Percentiles rank a stretch among this genome's conserved stretches.
These are phyloP conservation scores for Quadroppia sp. DNA, from an alignment of 2,888 invertebrate genomes.

Conservation along the genomic window DNA sequence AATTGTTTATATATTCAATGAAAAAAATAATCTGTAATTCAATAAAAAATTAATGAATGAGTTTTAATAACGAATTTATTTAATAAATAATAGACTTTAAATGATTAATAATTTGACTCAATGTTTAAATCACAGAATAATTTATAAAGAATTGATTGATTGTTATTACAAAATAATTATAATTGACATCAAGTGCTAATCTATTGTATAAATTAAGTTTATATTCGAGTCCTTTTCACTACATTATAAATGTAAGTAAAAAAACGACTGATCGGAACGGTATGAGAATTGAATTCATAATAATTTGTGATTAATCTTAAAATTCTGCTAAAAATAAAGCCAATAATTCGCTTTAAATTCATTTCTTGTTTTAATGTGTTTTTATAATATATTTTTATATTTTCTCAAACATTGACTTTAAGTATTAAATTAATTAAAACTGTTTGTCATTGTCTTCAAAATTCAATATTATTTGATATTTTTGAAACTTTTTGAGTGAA, in stretches of 20 bases:
- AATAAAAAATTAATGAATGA: constrained; percentile 23
- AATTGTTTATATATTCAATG: too few species aligned
- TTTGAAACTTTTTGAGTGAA: too few species aligned
- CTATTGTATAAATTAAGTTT: not conserved
- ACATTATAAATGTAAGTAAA: too few species aligned
- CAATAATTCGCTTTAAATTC: too few species aligned
- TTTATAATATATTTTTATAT: too few species aligned
- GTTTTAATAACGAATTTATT: constrained; percentile 18
- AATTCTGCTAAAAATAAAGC: not conserved
- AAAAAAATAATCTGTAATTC: not conserved
- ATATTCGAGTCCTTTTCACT: too few species aligned
- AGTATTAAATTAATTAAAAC: too few species aligned
- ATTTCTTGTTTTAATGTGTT: too few species aligned
- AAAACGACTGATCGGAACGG: too few species aligned
- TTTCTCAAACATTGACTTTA: too few species aligned
- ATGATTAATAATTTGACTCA: constrained; percentile 16
- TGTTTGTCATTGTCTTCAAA: too few species aligned
- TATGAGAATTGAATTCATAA: not conserved
- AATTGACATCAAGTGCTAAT: constrained; percentile 13
- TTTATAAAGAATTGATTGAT: not conserved
- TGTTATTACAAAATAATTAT: not conserved
- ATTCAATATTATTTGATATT: too few species aligned
- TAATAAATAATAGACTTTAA: constrained; percentile 9
- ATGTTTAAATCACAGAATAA: not conserved
- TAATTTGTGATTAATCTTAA: not conserved